Percentiles rank a stretch among this genome's conserved stretches.
Conservation (phyloP, 1,140 invertebrate species). For the Scylla paramamosain region DNA sequence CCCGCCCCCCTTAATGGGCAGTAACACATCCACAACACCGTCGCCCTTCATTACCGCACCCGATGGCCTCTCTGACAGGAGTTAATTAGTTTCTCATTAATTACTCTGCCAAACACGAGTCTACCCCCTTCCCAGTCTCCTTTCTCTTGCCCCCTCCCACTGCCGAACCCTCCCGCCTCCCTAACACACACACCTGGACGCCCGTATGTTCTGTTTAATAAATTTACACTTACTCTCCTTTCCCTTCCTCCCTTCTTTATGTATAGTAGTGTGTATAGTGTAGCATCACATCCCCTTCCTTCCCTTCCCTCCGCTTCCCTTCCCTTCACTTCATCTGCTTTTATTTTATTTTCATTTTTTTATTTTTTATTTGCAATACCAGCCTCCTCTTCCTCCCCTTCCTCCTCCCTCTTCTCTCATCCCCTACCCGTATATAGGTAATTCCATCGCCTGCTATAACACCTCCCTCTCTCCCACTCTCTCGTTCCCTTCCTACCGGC, state of each 20-base stretch:
- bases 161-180: too few species aligned
- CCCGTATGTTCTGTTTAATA: too few species aligned
- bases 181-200: too few species aligned
- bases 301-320: not conserved
- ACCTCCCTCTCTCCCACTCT: not conserved
- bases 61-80: not conserved
- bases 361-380: too few species aligned
- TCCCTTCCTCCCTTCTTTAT: not conserved
- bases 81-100: constrained; percentile 15
- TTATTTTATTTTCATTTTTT: too few species aligned
- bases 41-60: not conserved
- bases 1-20: not conserved
- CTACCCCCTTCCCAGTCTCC: not conserved
- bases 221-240: too few species aligned
- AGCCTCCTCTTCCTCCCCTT: not conserved
- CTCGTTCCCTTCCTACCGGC: not conserved
- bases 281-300: not conserved
- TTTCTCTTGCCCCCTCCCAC: not conserved
- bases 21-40: not conserved
- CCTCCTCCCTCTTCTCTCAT: not conserved
- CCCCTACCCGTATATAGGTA: not conserved
- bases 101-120: not conserved
- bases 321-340: too few species aligned
- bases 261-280: not conserved
- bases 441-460: too few species aligned